Evolutionary conservation across 2,888 invertebrate species (phyloP).

Genomic region (Odontothrips loti): DNA sequence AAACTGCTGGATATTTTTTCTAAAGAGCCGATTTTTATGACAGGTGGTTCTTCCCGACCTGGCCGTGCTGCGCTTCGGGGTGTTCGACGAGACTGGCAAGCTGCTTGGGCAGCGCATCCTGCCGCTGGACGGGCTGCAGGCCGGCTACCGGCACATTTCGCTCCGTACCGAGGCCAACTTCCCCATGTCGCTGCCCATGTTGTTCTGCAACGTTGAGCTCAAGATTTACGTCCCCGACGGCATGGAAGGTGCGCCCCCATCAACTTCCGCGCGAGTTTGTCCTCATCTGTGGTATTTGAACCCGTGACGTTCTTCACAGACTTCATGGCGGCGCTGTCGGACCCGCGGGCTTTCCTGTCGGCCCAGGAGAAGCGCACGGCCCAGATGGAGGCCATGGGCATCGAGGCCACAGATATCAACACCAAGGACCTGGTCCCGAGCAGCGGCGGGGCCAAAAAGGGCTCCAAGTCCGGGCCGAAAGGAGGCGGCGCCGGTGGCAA

Average conservation of each 20-base stretch:
- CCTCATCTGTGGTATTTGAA: background rate
- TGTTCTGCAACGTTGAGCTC: slow-evolving; percentile 97
- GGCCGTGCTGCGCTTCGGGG: slow-evolving; percentile 94
- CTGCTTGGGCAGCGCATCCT: slow-evolving; percentile 95
- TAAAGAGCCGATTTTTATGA: slow-evolving; percentile 9
- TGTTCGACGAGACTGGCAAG: slow-evolving; percentile 96
- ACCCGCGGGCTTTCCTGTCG: slow-evolving; percentile 86
- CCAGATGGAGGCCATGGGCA: slow-evolving; percentile 93
- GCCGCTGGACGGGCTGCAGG: slow-evolving; percentile 95
- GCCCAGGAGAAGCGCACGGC: slow-evolving; percentile 81
- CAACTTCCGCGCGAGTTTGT: background rate
- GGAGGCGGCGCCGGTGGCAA: slow-evolving; percentile 57
- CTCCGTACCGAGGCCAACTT: slow-evolving; percentile 97
- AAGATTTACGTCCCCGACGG: slow-evolving; percentile 99
- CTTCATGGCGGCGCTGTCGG: slow-evolving; percentile 96
- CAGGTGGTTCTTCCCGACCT: slow-evolving; percentile 95
- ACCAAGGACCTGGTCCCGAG: slow-evolving; percentile 43
- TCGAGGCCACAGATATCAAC: slow-evolving; percentile 66
- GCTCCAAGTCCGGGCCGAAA: slow-evolving; percentile 41
- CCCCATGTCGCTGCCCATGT: slow-evolving; percentile 96
- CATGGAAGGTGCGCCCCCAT: slow-evolving; percentile 68
- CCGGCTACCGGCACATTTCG: slow-evolving; percentile 96
- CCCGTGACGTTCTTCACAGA: slow-evolving; percentile 52
- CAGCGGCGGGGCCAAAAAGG: slow-evolving; percentile 40
- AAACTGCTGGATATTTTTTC: slow-evolving; percentile 29